Evolutionary conservation across 1,140 invertebrate genomes (phyloP), one percentile per base, ranked within the genome.

Genomic region (Diabrotica undecimpunctata): DNA sequence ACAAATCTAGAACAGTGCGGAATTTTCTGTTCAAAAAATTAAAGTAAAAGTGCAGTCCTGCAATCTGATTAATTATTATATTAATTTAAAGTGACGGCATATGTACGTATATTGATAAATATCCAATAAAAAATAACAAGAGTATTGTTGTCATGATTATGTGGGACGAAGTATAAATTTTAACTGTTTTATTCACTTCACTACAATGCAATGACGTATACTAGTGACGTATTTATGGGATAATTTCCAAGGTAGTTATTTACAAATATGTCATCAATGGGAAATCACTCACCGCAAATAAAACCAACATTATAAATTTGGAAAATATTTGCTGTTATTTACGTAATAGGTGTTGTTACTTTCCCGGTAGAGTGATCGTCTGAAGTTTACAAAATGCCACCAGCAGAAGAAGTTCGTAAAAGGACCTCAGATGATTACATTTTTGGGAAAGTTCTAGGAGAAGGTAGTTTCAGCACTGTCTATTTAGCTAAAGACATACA

Each of bases 391-490:
- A 6, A 46, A 70, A 70, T 73, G 6, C 73, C 68, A 12, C 73
- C 72, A 8, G 50, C 54, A 25, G 70, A 75, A 37, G 73, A 73
- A 60, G 65, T 81, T 61, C 83, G 83, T 50, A 93, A 92, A 75
- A 85, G 88, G 70, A 87, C 85, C 7, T 83, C 91, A n/a, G 87
- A 89, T 71, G 95, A 98, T 80, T 98, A 93, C 79, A 91, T 95
- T 69, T 98, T 98, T 83, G 94, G 94, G 38, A 96, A 95, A 83
- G 85, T 94, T 60, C 93, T 98, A 71, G 96, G 96, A 65, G 95
- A 98, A 81, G 96, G 96, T 63, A 97, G 95, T 78, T 98, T 95
- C 80, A 97, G 95, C 68, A 95, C 92, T 54, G 96, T 98, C 61
- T 97, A 94, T 81, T 82, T 96, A 65, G 94, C 93, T 41, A 95